These are phyloP conservation scores for Holothuria scabra DNA, from an alignment of 53 echinoderm and acorn worm genomes.

Conservation along the genomic window DNA sequence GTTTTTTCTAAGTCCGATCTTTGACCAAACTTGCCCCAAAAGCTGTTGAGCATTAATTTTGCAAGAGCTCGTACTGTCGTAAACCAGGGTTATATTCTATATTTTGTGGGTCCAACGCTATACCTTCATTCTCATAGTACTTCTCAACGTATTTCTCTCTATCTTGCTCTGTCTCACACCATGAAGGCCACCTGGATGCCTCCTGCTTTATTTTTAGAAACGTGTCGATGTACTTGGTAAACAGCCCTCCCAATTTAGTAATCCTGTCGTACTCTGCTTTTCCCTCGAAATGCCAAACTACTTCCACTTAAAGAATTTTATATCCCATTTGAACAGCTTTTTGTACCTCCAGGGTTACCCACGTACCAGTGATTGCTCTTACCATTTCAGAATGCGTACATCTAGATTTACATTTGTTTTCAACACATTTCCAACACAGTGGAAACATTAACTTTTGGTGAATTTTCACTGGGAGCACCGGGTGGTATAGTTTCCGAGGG, in stretches of 20 bases:
- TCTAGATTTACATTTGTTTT: constrained; percentile 36
- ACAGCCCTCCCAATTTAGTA: constrained; percentile 39
- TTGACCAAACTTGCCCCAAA: constrained; percentile 67
- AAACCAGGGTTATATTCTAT: constrained; percentile 71
- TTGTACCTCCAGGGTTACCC: constrained; percentile 65
- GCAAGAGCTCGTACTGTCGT: constrained; percentile 63
- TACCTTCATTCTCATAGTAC: constrained; percentile 61
- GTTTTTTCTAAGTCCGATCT: constrained; percentile 23
- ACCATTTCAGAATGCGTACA: constrained; percentile 48
- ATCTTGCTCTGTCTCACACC: constrained; percentile 64
- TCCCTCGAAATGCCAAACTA: constrained; percentile 70
- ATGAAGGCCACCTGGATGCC: constrained; percentile 68
- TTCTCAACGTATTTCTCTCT: constrained; percentile 48
- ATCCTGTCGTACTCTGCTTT: constrained; percentile 20
- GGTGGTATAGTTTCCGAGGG: constrained; percentile 56
- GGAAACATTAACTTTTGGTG: constrained; percentile 65
- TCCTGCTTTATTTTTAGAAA: constrained; percentile 78
- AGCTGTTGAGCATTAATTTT: constrained; percentile 68
- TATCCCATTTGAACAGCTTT: constrained; percentile 63
- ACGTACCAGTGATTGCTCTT: constrained; percentile 24
- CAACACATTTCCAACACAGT: constrained; percentile 61
- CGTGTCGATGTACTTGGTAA: constrained; percentile 69
- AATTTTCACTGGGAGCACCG: constrained; percentile 57
- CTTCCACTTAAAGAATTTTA: constrained; percentile 44
- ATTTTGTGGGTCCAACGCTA: constrained; percentile 49